Evolutionary conservation across 2,797 vertebrate genomes (phyloP), one percentile per base, ranked within the genome.

Genomic region (Siniperca undulata): DNA sequence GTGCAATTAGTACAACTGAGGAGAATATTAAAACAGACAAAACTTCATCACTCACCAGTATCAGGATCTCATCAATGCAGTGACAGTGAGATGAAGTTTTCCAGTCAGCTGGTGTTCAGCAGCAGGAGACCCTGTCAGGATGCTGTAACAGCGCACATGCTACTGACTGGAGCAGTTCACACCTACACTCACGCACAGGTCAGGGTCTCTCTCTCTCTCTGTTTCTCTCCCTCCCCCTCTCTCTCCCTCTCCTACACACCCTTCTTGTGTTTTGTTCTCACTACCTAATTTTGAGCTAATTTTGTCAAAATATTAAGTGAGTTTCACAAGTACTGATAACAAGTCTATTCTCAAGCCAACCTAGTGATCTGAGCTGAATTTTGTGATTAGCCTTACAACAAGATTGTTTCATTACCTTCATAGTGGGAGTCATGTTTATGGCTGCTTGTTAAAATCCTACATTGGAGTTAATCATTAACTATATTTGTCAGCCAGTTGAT

Each of bases 41-140:
- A 72, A 40, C 2, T 6, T 24, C 7, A 9, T 77, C 65, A 90
- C 92, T 91, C 72, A 94, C 92, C 89, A 52, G 70, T 53, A 19
- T 77, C 36, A n/a, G 70, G 53, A 70, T 81, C 42, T 58, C 17
- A 36, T 77, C 12, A 13, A 22, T 48, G 48, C 53, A 44, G 60
- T 53, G 38, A 27, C 7, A 2, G 20, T 44, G 27, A 30, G 42
- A 53, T 71, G 1, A 70, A 61, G 44, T 38, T 60, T 61, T 77
- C 34, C 78, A 72, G 68, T 53, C 38, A 48, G 77, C 71, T 70
- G 76, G 17, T 53, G 69, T 60, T 27, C 60, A 71, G 68, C 71
- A 27, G 78, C 64, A 77, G 56, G 55, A 42, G 27, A 1, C 59
- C 16, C 60, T 55, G 48, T 77, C 42, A 19, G 2, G 75, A 56